phyloP scores from a whole-genome alignment of 2,888 invertebrate genomes.

The Agrochola lota region DNA sequence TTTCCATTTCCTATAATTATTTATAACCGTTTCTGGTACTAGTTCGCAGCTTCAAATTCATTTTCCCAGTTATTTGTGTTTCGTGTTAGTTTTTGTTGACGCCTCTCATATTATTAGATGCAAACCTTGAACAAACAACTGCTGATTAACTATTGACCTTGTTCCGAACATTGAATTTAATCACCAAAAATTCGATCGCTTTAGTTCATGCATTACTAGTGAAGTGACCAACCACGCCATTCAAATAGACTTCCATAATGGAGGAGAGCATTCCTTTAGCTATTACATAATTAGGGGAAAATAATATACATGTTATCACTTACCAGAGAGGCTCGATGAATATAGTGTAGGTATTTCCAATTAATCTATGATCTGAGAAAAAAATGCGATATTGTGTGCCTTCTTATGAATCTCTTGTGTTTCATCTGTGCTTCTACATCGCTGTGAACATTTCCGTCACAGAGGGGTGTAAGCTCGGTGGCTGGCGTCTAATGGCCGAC shows the following conservation, averaged over 20 bases:
- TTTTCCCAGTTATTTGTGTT: slow-evolving; percentile 11
- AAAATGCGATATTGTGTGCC: background rate
- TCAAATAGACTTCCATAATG: background rate
- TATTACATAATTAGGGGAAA: background rate
- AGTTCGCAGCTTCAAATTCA: background rate
- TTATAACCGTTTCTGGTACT: background rate
- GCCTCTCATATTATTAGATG: slow-evolving; percentile 14
- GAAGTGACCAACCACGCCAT: background rate
- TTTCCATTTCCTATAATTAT: background rate
- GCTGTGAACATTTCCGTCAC: background rate
- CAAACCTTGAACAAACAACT: slow-evolving; percentile 14
- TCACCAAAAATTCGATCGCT: slow-evolving; percentile 12
- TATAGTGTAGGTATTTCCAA: background rate
- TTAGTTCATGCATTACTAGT: background rate
- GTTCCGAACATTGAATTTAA: slow-evolving; percentile 20
- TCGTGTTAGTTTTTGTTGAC: slow-evolving; percentile 20
- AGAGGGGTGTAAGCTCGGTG: background rate
- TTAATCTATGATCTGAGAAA: background rate
- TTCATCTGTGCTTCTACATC: background rate
- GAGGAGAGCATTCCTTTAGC: background rate
- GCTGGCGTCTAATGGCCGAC: background rate
- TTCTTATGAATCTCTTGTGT: background rate
- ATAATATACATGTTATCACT: background rate
- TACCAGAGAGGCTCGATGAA: background rate
- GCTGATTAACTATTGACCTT: slow-evolving; percentile 32